Evolutionary conservation across 1,140 invertebrate species (phyloP), one percentile per base, ranked within the genome.

Genomic region (Babylonia areolata): DNA sequence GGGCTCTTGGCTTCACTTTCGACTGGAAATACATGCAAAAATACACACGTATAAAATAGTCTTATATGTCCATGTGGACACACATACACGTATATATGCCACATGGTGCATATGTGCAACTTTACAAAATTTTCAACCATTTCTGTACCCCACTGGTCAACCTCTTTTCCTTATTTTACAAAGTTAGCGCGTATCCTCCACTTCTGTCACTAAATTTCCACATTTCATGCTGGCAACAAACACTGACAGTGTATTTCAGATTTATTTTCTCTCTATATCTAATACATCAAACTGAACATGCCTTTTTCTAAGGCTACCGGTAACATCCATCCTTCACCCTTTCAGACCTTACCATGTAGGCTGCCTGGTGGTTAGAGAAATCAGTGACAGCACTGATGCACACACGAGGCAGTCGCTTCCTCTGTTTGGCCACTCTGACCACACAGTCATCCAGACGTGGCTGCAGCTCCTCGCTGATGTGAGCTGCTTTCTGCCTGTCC

Each of bases 381-480:
- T 85, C 77, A 17, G 40, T 69, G 6, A 81, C 78, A 78, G 77
- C 84, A 28, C 64, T 71, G n/a, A n/a, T 23, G 40, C 84, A 85
- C 20, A 54, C 28, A 17, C 31, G 84, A 17, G 84, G 84, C 2
- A 69, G 37, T 35, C 54, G 37, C 37, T 85, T 85, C 11, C 84
- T 46, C 20, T 35, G 77, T 42, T 77, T 80, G 23, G 84, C 84
- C n/a, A 85, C 54, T 12, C 28, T 64, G 35, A 85, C 84, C 46
- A 85, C 77, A 33, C n/a, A 79, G 12, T 69, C 39, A 35, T 85
- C 84, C 42, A 85, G 78, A 20, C 54, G 51, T 23, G 84, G 84
- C 39, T 80, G 51, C 33, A 85, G 40, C 28, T 85, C 84, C n/a
- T 85, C 78, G 69, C 58, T 81, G 77, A 85, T 85, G 46, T 69